These are phyloP conservation scores for Nephila pilipes DNA, from an alignment of 1,140 invertebrate species.

Conservation along the genomic window DNA sequence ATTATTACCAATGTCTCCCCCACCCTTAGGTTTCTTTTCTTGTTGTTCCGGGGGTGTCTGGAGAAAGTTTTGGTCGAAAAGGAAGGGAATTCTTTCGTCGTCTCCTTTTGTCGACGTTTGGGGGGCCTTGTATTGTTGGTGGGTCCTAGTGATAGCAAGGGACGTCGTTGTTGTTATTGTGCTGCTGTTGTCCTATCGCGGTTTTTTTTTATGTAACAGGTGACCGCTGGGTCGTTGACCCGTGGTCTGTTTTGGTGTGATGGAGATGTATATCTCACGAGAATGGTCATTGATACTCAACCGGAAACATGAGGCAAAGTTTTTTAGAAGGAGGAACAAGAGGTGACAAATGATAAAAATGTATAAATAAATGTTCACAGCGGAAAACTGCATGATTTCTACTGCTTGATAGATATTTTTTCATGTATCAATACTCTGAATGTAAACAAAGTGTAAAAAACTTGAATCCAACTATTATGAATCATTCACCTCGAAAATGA, in stretches of 20 bases:
- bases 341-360: not conserved
- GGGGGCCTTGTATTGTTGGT: not conserved
- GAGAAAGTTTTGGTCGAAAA: constrained; percentile 67
- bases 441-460: too few relatives aligned
- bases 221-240: constrained; percentile 66
- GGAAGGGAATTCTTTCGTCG: not conserved
- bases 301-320: constrained; percentile 20
- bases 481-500: too few relatives aligned
- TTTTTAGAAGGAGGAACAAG: not conserved
- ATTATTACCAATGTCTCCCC: constrained; percentile 70
- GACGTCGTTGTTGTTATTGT: constrained; percentile 53
- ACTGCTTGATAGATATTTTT: not conserved
- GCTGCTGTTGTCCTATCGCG: constrained; percentile 57
- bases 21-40: not conserved
- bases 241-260: constrained; percentile 1
- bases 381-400: not conserved
- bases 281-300: constrained; percentile 8
- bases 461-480: too few relatives aligned
- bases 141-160: constrained; percentile 33
- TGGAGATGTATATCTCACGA: constrained; percentile 5
- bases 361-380: not conserved
- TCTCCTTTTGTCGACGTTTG: not conserved
- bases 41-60: not conserved
- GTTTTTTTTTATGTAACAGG: constrained; percentile 53
- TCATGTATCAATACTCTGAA: too few relatives aligned